These are phyloP conservation scores for Meriones psammophilus DNA, from an alignment of 2,797 vertebrate genomes.

Conservation along the genomic window DNA sequence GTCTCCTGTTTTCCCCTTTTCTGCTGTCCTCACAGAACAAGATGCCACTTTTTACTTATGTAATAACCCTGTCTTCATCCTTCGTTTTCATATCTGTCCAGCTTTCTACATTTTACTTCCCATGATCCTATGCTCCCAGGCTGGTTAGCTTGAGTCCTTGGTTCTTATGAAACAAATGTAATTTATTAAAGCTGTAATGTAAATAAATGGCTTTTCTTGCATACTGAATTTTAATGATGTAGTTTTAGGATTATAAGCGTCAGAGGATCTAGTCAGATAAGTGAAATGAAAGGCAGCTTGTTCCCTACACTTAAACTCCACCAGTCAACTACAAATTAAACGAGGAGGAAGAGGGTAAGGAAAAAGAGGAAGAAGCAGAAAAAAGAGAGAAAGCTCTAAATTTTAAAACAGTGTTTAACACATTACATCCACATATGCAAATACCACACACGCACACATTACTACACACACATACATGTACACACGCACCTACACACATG, in stretches of 20 bases:
- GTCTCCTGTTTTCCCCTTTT: neutral
- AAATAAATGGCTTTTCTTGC: neutral
- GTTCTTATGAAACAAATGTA: neutral
- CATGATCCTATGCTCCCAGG: neutral
- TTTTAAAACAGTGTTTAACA: neutral
- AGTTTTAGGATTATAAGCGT: neutral
- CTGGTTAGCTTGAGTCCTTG: neutral
- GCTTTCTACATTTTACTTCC: neutral
- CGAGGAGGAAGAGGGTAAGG: neutral
- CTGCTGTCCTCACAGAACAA: slow-evolving; percentile 1
- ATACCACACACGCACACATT: neutral
- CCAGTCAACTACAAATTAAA: neutral
- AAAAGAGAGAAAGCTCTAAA: neutral
- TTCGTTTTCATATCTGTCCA: neutral
- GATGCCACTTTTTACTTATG: neutral
- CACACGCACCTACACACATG: neutral
- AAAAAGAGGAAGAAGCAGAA: neutral
- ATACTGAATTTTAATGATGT: neutral
- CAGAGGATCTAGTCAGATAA: neutral
- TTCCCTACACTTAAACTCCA: neutral
- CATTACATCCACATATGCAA: neutral
- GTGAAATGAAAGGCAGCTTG: neutral
- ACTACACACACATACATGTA: neutral
- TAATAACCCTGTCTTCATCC: neutral
- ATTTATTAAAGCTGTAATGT: no score